Conservation (phyloP, 92 coral and sea anemone genomes). For the Porites evermanni region DNA sequence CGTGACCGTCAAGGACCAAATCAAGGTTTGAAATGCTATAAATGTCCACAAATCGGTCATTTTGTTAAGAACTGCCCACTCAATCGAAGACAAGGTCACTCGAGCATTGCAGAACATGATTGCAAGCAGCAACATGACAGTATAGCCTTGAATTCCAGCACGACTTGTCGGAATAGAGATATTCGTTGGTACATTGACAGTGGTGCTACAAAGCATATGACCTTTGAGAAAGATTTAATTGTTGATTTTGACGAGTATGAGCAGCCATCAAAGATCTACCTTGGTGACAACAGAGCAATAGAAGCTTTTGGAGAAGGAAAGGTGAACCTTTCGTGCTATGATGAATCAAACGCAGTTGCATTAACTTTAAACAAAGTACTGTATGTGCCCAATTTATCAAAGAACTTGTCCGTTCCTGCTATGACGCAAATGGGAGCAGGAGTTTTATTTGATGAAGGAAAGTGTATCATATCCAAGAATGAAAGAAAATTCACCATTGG, state of each 20-base stretch:
- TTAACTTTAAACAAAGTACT: constrained; percentile 29
- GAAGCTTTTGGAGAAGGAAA: no score
- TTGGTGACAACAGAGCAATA: no score
- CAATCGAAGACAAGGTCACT: neutral
- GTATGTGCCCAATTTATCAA: no score
- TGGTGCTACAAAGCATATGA: constrained; percentile 69
- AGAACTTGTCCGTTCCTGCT: neutral
- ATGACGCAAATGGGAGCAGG: constrained; percentile 62
- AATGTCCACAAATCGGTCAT: constrained; percentile 42
- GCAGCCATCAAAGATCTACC: neutral
- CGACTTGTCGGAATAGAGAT: constrained; percentile 19
- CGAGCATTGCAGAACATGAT: neutral
- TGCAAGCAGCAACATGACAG: constrained; percentile 41
- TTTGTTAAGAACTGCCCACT: constrained; percentile 37
- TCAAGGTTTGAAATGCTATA: constrained; percentile 16
- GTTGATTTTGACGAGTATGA: constrained; percentile 27
- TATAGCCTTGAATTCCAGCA: constrained; percentile 46
- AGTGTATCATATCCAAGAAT: constrained; percentile 46
- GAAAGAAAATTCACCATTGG: constrained; percentile 38
- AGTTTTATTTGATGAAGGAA: constrained; percentile 34
- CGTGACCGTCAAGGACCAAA: neutral
- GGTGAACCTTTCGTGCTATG: no score
- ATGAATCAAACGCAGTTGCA: no score
- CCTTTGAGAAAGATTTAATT: constrained; percentile 55
- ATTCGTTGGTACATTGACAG: constrained; percentile 58